These are phyloP conservation scores for Drosophila santomea DNA, from an alignment of 1,140 invertebrate genomes.

Conservation along the genomic window DNA sequence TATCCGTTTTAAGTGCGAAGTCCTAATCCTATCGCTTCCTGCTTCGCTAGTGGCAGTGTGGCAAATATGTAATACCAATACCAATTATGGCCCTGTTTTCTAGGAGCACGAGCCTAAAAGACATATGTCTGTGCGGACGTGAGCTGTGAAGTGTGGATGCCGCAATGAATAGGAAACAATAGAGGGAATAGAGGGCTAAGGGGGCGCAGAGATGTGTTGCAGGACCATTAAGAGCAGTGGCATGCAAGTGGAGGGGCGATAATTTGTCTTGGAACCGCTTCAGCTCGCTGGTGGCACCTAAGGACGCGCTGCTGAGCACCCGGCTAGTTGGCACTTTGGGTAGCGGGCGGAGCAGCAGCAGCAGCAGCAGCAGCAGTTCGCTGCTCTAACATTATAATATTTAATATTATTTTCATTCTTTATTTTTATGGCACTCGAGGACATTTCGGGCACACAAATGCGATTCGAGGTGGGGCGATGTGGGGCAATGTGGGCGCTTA, in stretches of 20 bases:
- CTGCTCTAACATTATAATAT: slow-evolving; percentile 65
- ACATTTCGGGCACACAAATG: slow-evolving; percentile 68
- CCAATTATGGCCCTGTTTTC: no score
- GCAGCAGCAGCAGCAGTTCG: neutral
- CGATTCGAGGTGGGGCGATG: slow-evolving; percentile 12
- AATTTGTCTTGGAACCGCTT: slow-evolving; percentile 20
- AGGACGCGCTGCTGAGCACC: neutral
- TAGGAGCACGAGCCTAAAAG: no score
- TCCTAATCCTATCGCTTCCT: no score
- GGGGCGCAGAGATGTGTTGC: neutral
- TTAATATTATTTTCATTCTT: slow-evolving; percentile 80
- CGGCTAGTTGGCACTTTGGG: slow-evolving; percentile 14
- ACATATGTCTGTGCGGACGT: slow-evolving; percentile 27
- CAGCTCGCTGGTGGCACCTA: neutral
- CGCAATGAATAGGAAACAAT: neutral
- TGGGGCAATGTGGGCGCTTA: slow-evolving; percentile 46
- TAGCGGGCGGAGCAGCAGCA: neutral
- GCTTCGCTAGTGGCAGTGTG: no score
- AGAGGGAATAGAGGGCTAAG: neutral
- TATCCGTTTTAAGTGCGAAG: no score
- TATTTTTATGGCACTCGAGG: slow-evolving; percentile 79
- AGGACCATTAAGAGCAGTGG: slow-evolving; percentile 15
- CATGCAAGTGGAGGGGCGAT: slow-evolving; percentile 12
- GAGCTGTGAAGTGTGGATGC: slow-evolving; percentile 18
- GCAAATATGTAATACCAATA: no score